phyloP scores from a whole-genome alignment of 2,888 invertebrate genomes.

The Loripinus fragilis region DNA sequence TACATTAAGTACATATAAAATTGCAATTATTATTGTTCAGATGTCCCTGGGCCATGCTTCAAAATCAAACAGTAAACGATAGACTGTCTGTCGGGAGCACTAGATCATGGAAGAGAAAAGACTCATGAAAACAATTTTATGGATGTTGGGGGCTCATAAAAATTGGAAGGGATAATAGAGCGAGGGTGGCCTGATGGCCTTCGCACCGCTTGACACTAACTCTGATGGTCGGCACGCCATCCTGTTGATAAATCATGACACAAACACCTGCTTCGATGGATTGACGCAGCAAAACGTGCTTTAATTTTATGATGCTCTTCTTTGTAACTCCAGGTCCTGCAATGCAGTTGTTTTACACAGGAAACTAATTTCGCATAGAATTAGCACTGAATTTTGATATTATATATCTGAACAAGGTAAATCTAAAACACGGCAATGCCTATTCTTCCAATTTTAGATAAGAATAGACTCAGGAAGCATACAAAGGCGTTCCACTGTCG shows the following conservation, averaged over 20 bases:
- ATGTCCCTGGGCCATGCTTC: slow-evolving; percentile 41
- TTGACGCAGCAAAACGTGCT: not conserved
- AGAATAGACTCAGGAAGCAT: no score
- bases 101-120: slow-evolving; percentile 32
- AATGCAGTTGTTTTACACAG: no score
- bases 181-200: slow-evolving; percentile 26
- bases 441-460: no score
- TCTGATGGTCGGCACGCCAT: slow-evolving; percentile 18
- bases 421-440: no score
- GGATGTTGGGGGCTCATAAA: slow-evolving; percentile 40
- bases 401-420: no score
- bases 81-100: slow-evolving; percentile 23
- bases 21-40: slow-evolving; percentile 49
- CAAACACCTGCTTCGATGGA: not conserved
- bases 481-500: no score
- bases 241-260: not conserved
- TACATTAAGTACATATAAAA: slow-evolving; percentile 55
- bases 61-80: not conserved
- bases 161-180: slow-evolving; percentile 34
- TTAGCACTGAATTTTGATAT: no score
- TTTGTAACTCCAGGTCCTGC: not conserved
- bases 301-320: not conserved
- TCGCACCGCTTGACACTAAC: slow-evolving; percentile 50
- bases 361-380: no score
- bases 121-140: slow-evolving; percentile 50